Conservation (phyloP, 2,113 vertebrate species). For the Siniperca knerii region DNA sequence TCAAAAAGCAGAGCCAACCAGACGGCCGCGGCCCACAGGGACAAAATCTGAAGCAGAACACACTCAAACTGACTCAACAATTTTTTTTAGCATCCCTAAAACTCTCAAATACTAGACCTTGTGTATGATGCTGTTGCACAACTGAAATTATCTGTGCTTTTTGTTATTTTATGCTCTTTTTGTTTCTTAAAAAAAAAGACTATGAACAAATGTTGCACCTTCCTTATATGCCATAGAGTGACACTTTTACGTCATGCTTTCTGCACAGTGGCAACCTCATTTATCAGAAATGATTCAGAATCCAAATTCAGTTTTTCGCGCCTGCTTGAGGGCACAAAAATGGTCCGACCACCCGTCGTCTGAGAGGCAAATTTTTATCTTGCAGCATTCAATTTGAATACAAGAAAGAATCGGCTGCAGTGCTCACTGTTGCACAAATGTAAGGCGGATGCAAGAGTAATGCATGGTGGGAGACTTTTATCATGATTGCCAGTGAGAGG, state of each 20-base stretch:
- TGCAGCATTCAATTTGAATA: conserved; percentile 30
- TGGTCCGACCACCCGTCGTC: conserved; percentile 3
- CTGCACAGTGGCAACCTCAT: conserved; percentile 54
- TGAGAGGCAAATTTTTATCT: conserved; percentile 28
- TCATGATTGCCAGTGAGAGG: conserved; percentile 37
- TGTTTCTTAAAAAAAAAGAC: neutral
- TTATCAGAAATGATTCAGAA: conserved; percentile 62
- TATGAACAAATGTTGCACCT: neutral
- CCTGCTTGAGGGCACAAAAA: conserved; percentile 38
- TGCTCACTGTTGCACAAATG: conserved; percentile 34
- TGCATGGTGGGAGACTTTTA: conserved; percentile 54
- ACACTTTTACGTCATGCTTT: conserved; percentile 56
- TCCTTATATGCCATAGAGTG: conserved; percentile 27
- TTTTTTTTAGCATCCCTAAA: conserved; percentile 25
- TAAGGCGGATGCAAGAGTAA: conserved; percentile 38
- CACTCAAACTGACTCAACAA: conserved; percentile 47
- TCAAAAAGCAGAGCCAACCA: conserved; percentile 45
- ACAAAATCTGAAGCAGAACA: conserved; percentile 28
- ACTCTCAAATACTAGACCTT: neutral
- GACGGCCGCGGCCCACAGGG: conserved; percentile 12
- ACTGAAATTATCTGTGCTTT: conserved; percentile 3
- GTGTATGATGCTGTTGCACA: conserved; percentile 8
- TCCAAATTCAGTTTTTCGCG: conserved; percentile 36
- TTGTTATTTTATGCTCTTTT: neutral
- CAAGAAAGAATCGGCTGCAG: conserved; percentile 15